Conservation (phyloP, 53 echinoderm and acorn worm species). For the Zoroaster sp. region DNA sequence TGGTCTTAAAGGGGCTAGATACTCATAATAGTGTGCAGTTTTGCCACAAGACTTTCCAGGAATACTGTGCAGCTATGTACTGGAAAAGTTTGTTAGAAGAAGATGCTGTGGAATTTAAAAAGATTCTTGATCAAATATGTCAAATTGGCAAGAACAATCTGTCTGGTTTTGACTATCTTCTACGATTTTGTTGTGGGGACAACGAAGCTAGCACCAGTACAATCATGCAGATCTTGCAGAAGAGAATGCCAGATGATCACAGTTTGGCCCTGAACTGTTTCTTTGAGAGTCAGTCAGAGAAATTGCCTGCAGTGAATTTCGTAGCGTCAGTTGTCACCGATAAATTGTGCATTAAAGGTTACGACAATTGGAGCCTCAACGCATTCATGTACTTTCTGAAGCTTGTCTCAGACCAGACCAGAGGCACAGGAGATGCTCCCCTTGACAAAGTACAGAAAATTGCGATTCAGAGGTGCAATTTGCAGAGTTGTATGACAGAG, state of each 20-base stretch:
- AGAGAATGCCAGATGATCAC: too few species aligned
- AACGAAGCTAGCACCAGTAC: not conserved
- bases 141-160: not conserved
- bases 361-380: not conserved
- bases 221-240: not conserved
- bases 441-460: not conserved
- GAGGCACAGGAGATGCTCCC: not conserved
- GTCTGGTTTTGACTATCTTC: not conserved
- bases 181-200: constrained; percentile 21
- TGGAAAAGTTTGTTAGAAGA: not conserved
- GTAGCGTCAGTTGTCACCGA: too few species aligned
- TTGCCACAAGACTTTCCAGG: constrained; percentile 33
- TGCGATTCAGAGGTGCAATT: not conserved
- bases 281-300: constrained; percentile 4
- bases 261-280: not conserved
- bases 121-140: not conserved
- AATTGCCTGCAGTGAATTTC: not conserved
- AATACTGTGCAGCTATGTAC: constrained; percentile 17
- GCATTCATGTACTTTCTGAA: not conserved
- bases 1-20: not conserved
- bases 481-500: not conserved
- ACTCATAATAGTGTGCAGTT: not conserved
- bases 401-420: not conserved
- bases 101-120: not conserved
- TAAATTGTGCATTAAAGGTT: not conserved